A percentile compares a stretch with the other conserved stretches of the same genome.
Evolutionary conservation across 2,113 vertebrate species (phyloP).

Genomic region (Mirza zaza): DNA sequence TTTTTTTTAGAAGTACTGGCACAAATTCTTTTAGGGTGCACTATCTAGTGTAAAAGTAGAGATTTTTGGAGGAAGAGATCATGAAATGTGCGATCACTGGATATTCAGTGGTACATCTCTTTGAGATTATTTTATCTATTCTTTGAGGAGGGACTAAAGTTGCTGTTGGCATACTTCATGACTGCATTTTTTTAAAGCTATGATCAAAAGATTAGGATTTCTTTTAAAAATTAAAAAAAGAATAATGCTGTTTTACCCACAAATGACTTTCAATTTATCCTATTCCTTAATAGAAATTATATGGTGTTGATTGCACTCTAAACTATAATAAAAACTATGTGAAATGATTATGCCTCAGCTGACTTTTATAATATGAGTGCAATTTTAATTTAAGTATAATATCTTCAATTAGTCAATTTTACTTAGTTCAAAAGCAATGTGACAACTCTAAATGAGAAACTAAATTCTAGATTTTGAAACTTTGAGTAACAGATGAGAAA

Average conservation of each 20-base stretch:
- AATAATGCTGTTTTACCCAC: slow-evolving; percentile 25
- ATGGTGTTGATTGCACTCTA: neutral
- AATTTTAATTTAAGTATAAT: slow-evolving; percentile 60
- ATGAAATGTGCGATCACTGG: neutral
- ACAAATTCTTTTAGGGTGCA: neutral
- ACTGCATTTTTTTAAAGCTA: slow-evolving; percentile 19
- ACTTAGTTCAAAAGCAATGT: slow-evolving; percentile 31
- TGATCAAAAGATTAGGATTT: neutral
- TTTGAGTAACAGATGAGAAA: slow-evolving; percentile 29
- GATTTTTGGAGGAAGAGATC: neutral
- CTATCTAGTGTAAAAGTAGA: neutral
- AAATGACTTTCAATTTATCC: slow-evolving; percentile 38
- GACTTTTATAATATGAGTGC: slow-evolving; percentile 7
- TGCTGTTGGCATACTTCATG: neutral
- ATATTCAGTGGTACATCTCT: neutral
- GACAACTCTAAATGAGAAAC: slow-evolving; percentile 54
- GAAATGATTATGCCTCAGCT: slow-evolving; percentile 36
- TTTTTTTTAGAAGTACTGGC: neutral
- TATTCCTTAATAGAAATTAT: slow-evolving; percentile 22
- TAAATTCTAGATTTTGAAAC: slow-evolving; percentile 31
- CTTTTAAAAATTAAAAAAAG: slow-evolving; percentile 13
- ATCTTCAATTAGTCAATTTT: slow-evolving; percentile 57
- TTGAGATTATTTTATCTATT: neutral
- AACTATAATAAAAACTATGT: slow-evolving; percentile 57
- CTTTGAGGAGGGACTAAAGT: neutral